phyloP scores from a whole-genome alignment of 2,113 vertebrate genomes.

The Pseudorhombus dupliciocellatus region DNA sequence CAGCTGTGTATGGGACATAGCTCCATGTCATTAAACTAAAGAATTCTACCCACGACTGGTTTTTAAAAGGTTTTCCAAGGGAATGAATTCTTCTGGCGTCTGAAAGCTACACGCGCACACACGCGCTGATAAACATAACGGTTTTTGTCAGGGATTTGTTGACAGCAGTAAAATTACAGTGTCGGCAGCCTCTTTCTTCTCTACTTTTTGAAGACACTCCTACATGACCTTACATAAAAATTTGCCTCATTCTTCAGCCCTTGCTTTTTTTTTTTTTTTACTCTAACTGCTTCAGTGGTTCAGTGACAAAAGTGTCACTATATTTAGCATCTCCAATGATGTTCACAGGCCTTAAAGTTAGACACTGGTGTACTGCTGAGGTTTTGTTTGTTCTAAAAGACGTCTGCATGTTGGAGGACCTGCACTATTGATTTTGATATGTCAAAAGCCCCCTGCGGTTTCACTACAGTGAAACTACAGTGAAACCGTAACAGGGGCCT shows the following conservation, averaged over 20 bases:
- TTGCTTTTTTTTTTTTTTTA: neutral
- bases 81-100: neutral
- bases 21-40: neutral
- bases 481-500: conserved; percentile 26
- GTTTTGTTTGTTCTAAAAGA: conserved; percentile 17
- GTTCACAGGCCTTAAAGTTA: conserved; percentile 19
- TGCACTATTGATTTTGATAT: conserved; percentile 47
- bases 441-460: conserved; percentile 31
- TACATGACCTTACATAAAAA: neutral
- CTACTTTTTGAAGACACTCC: neutral
- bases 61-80: neutral
- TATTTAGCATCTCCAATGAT: conserved; percentile 33
- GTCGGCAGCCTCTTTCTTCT: neutral
- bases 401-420: conserved; percentile 33
- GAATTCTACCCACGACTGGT: neutral
- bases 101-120: neutral
- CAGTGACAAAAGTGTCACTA: conserved; percentile 8
- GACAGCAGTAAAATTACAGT: neutral
- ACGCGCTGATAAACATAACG: neutral
- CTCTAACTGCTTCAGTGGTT: neutral
- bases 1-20: too few species aligned
- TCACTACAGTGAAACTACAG: conserved; percentile 3
- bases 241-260: neutral
- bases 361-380: conserved; percentile 14
- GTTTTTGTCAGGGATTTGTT: neutral